Evolutionary conservation across 2,113 vertebrate genomes (phyloP).

Genomic region (Ailurus styani): DNA sequence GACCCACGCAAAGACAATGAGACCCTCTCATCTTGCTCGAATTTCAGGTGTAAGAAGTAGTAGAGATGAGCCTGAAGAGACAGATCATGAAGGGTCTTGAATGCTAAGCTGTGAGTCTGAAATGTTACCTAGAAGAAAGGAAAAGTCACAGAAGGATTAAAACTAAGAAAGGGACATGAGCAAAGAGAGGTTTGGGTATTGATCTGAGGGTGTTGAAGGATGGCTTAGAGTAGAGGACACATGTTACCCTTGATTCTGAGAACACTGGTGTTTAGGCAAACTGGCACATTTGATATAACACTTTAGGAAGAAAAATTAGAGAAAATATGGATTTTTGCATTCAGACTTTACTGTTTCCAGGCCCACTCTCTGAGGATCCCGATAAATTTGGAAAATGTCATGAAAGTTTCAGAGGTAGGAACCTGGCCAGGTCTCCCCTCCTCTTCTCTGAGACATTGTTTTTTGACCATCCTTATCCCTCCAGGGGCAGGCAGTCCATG

Average conservation of each 20-base stretch:
- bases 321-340: background rate
- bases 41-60: background rate
- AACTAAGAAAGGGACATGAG: background rate
- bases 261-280: background rate
- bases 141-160: background rate
- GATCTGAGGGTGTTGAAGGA: background rate
- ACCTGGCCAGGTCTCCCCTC: background rate
- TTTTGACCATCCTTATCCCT: background rate
- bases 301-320: background rate
- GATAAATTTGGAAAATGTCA: background rate
- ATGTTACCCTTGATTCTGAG: background rate
- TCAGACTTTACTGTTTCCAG: background rate
- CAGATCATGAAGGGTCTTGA: background rate
- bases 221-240: background rate
- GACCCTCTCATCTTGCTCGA: background rate
- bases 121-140: background rate
- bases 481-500: background rate
- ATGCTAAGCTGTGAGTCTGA: background rate
- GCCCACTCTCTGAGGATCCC: background rate
- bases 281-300: background rate
- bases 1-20: too few relatives aligned
- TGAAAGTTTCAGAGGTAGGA: fast-evolving
- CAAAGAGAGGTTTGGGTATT: background rate
- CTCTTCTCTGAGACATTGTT: background rate
- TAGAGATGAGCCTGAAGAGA: background rate